Evolutionary conservation across 2,113 vertebrate species (phyloP), one percentile per base, ranked within the genome.

Genomic region (Phodopus roborovskii): DNA sequence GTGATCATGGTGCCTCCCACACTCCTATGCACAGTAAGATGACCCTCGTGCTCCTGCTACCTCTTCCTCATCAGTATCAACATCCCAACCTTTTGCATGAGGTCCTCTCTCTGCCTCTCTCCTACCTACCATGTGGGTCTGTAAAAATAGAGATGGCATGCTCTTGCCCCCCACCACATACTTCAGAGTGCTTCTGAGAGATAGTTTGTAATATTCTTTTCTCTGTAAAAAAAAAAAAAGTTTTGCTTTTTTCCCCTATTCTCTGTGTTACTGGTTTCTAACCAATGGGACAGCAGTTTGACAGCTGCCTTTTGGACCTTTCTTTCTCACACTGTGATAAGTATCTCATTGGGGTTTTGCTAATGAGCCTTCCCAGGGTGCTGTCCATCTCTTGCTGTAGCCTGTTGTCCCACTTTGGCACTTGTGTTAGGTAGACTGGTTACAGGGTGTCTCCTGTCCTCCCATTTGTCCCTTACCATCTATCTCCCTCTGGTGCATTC

Each of bases 1-100:
- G 36, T 68, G 64, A 83, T 28, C 48, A 50, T 16, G 6, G 4
- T 10, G 30, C 56, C 45, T 70, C 50, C 33, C 26, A 42, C 30
- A 48, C 9, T 42, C 12, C 22, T 89, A 20, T 3, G 24, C 4
- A 16, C 7, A n/a, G 39, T 3, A 15, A 5, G 20, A 39, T 20
- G 24, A 19, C 19, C 24, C 24, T 3, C 6, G 0, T 0, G 1
- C 7, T 13, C 28, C 48, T 9, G 22, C 45, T 28, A 70, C 3
- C 24, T 70, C 19, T 26, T 60, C 33, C 64, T 42, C 28, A 48
- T 13, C 8, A 16, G 39, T 26, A 4, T 60, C 33, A 70, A 50
- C 11, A 42, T 53, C 48, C 71, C n/a, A 42, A 28, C 17, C 24
- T 79, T 53, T 1, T 71, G 68, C 15, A 8, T 17, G 17, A 20